Base-by-base conservation (phyloP, 1,140 invertebrate genomes). In the Bombyx mori region DNA sequence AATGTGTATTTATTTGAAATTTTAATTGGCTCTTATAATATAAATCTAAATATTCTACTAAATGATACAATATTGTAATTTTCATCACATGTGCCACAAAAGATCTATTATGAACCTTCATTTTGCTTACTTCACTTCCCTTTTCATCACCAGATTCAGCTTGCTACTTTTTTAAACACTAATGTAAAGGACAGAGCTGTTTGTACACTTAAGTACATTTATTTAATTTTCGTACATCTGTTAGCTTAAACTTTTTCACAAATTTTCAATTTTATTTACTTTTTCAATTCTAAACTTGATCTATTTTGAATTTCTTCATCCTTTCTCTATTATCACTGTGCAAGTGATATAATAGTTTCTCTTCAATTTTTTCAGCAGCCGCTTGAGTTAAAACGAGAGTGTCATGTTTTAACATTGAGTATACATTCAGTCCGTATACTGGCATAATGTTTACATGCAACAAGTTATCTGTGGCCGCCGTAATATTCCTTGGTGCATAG, bases 331-430 rank as follows among this genome's bases (percentile, higher is more conserved):
- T 75, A 79, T 94, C 92, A 62, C 92, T 90, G 82, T 98, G 89
- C 6, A 98, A 79, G 59, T 94, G 91, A 64, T 89, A 91, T n/a
- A 99, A 75, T 42, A 99, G 73, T 86, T 93, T 94, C 56, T 96
- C 91, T 89, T 99, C 96, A 65, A 99, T 92, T 67, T 90, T 89
- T 73, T 97, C 92, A 1, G 96, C 91, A 8, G 98, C 97, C 51
- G 90, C 88, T 65, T 94, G 84, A 2, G 98, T 99, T 1, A 99
- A 77, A 1, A 99, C 93, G 10, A 99, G 78, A 0, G 98, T 99
- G 60, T 97, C 93, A 88, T 99, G 95, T 89, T 99, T 99, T 44
- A 99, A 79, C 95, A 99, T 98, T 79, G 91, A 98, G 69, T 94
- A 94, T 0, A 94, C 93, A 86, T 95, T 95, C 2, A 95, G 82